Evolutionary conservation across 2,797 vertebrate species (phyloP).

Genomic region (Pterois miles): DNA sequence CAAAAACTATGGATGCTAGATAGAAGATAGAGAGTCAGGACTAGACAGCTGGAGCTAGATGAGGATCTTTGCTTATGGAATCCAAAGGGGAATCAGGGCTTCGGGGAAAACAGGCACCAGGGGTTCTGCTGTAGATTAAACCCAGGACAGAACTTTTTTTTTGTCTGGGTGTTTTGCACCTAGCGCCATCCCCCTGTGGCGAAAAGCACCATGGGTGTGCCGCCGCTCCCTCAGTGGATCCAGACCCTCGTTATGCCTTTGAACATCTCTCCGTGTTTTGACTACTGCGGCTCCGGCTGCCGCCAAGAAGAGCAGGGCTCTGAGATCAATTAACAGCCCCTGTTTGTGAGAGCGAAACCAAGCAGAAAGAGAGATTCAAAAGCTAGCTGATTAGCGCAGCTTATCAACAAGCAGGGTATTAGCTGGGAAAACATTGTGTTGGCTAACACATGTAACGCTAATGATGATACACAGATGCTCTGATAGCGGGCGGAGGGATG

Average conservation of each 20-base stretch:
- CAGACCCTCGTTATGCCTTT: conserved; percentile 51
- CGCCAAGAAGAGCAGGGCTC: conserved; percentile 36
- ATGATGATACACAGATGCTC: conserved; percentile 82
- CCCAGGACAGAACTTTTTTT: conserved; percentile 3
- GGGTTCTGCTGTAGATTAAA: neutral
- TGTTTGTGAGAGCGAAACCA: conserved; percentile 51
- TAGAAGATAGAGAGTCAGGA: neutral
- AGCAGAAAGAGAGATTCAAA: conserved; percentile 48
- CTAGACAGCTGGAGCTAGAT: neutral
- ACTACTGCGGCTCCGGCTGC: conserved; percentile 37
- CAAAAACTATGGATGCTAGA: too few species aligned
- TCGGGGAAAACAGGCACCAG: neutral
- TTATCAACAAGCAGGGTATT: conserved; percentile 76
- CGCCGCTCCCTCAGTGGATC: conserved; percentile 35
- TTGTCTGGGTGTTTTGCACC: conserved; percentile 30
- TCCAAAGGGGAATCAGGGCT: neutral
- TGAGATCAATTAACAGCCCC: conserved; percentile 72
- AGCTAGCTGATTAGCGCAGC: conserved; percentile 72
- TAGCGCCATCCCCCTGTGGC: conserved; percentile 9
- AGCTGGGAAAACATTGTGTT: conserved; percentile 73
- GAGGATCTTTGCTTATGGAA: conserved; percentile 8
- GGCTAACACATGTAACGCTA: conserved; percentile 76
- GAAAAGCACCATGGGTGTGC: conserved; percentile 36
- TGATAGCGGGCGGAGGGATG: conserved; percentile 60
- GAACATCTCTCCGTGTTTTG: conserved; percentile 59